Conservation (phyloP, 2,797 vertebrate species). For the Falco biarmicus region DNA sequence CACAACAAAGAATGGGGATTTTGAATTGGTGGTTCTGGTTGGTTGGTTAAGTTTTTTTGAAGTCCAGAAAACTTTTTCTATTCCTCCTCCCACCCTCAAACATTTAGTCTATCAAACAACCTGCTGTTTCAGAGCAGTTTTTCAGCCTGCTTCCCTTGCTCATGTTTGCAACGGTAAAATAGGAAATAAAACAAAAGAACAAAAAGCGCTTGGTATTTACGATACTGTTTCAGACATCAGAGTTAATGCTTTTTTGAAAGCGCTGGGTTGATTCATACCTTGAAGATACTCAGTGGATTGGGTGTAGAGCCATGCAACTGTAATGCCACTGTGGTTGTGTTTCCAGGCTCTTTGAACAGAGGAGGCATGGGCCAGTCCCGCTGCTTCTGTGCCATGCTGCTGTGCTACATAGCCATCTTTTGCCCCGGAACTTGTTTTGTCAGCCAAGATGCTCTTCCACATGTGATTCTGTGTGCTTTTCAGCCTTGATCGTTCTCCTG, state of each 20-base stretch:
- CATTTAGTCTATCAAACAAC: background rate
- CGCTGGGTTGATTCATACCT: background rate
- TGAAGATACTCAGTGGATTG: background rate
- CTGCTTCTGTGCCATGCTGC: background rate
- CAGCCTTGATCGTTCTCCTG: background rate
- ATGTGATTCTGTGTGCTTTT: background rate
- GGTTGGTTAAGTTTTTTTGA: background rate
- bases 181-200: background rate
- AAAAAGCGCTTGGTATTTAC: background rate
- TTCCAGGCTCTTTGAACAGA: background rate
- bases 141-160: background rate
- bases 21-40: background rate
- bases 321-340: rapidly evolving
- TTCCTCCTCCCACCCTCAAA: background rate
- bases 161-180: background rate
- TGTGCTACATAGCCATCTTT: background rate
- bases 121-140: background rate
- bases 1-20: background rate
- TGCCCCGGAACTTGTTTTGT: background rate
- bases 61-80: background rate
- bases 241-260: background rate
- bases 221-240: background rate
- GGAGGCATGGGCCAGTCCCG: background rate
- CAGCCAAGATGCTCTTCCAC: background rate
- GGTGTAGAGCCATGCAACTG: background rate